Conservation (phyloP, 1,140 invertebrate genomes). For the Ceratina calcarata region DNA sequence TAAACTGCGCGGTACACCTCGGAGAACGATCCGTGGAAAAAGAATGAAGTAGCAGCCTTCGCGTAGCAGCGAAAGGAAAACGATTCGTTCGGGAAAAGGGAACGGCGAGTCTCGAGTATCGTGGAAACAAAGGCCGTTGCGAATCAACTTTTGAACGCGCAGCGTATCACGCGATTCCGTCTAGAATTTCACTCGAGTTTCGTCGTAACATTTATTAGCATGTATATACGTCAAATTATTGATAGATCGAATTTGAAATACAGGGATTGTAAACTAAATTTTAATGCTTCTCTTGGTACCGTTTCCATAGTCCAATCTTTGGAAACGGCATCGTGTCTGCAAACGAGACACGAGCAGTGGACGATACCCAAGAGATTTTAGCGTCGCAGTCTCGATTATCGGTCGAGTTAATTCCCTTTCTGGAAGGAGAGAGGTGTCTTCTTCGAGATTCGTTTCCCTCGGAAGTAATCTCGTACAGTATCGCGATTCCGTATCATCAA, state of each 20-base stretch:
- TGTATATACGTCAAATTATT: too few species aligned
- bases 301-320: too few species aligned
- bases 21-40: background rate
- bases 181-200: too few species aligned
- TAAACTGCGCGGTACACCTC: background rate
- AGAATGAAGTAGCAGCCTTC: constrained; percentile 11
- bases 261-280: background rate
- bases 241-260: too few species aligned
- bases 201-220: too few species aligned
- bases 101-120: background rate
- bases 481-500: constrained; percentile 57
- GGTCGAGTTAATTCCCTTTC: background rate
- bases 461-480: background rate
- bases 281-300: too few species aligned
- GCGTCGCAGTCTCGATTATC: background rate
- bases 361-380: background rate
- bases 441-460: background rate
- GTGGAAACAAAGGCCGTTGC: too few species aligned
- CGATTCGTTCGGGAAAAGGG: background rate
- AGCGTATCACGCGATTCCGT: too few species aligned
- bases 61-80: constrained; percentile 16
- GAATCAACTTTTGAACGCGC: too few species aligned
- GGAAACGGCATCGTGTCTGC: too few species aligned
- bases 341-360: too few species aligned
- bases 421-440: background rate